Conservation (phyloP, 2,888 invertebrate genomes). For the Blomia tropicalis region DNA sequence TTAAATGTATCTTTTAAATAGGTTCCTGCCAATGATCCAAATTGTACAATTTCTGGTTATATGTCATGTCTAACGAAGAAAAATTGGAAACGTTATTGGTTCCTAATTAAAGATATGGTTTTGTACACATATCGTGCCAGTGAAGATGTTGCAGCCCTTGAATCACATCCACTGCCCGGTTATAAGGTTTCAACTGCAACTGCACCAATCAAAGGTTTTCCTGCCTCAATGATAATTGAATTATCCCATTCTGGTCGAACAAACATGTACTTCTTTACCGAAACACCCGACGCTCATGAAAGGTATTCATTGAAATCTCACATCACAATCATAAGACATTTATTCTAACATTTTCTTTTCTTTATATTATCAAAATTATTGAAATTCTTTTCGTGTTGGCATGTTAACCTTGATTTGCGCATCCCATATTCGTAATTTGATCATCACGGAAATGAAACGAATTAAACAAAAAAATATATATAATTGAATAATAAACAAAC, state of each 20-base stretch:
- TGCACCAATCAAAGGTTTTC: constrained; percentile 36
- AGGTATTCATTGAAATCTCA: not conserved
- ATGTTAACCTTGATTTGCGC: not conserved
- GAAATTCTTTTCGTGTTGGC: no score
- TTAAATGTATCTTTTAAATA: constrained; percentile 29
- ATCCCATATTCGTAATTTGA: not conserved
- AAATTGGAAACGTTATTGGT: constrained; percentile 44
- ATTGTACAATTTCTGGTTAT: constrained; percentile 43
- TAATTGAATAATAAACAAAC: constrained; percentile 3
- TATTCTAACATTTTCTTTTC: no score
- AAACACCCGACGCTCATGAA: constrained; percentile 29
- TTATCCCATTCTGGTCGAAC: constrained; percentile 39
- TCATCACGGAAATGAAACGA: no score
- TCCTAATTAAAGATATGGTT: constrained; percentile 44
- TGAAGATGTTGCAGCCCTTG: constrained; percentile 42
- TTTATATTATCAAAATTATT: not conserved
- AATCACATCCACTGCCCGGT: constrained; percentile 42
- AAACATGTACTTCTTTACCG: constrained; percentile 39
- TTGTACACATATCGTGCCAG: constrained; percentile 42
- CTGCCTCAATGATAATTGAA: constrained; percentile 39
- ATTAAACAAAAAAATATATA: no score
- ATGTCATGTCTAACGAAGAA: constrained; percentile 36
- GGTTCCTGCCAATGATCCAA: constrained; percentile 42
- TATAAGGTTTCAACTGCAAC: constrained; percentile 36
- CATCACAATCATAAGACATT: no score